Percentiles rank a stretch among this genome's conserved stretches.
These are phyloP conservation scores for Parotia lawesii DNA, from an alignment of 2,113 vertebrate genomes.

Conservation along the genomic window DNA sequence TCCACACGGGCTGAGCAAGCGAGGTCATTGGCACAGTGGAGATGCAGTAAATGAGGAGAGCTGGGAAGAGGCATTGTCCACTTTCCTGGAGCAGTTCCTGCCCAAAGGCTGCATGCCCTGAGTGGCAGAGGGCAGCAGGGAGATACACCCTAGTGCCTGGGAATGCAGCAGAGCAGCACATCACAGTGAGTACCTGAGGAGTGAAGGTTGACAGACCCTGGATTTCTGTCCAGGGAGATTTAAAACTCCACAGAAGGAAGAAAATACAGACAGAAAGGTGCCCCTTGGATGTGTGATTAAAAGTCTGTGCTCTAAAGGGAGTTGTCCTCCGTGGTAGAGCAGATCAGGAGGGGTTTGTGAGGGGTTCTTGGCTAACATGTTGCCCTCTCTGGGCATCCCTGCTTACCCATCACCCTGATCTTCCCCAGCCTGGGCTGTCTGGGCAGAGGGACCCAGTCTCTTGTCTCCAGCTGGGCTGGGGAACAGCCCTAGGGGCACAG, in stretches of 20 bases:
- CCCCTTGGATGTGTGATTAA: neutral
- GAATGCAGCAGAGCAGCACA: neutral
- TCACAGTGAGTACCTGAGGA: neutral
- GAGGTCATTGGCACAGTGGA: fast-evolving
- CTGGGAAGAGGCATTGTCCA: neutral
- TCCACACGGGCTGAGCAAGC: neutral
- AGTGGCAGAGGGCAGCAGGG: neutral
- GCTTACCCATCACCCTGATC: neutral
- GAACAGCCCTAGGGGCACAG: neutral
- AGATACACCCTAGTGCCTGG: neutral
- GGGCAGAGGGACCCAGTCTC: neutral
- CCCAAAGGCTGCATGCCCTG: fast-evolving
- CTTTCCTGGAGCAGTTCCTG: neutral
- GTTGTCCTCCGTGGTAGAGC: neutral
- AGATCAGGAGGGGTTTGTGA: neutral
- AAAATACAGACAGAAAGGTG: neutral
- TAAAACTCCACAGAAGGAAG: neutral
- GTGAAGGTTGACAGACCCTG: neutral
- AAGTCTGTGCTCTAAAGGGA: neutral
- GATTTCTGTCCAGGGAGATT: neutral
- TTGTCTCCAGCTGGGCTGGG: neutral
- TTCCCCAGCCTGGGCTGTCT: neutral
- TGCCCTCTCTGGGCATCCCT: neutral
- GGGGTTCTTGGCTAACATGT: neutral
- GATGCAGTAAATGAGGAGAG: neutral